A percentile compares a stretch with the other conserved stretches of the same genome.
phyloP scores from a whole-genome alignment of 2,888 invertebrate genomes.

The Meghimatium bilineatum region DNA sequence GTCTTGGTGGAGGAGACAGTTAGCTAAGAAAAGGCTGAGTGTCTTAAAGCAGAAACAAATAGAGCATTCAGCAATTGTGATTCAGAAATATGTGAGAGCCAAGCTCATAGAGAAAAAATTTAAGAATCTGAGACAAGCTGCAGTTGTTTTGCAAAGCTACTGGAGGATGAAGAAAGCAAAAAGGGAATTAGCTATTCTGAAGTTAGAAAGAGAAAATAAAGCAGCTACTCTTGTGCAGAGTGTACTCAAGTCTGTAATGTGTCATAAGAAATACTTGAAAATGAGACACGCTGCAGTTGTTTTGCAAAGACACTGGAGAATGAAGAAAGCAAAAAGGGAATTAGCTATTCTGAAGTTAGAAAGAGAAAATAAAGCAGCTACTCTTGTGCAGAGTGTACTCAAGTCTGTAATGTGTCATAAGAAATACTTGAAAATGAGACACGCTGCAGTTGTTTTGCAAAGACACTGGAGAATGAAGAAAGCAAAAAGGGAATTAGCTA shows the following conservation, averaged over 20 bases:
- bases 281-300: conserved; percentile 25
- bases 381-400: conserved; percentile 44
- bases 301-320: conserved; percentile 22
- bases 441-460: conserved; percentile 42
- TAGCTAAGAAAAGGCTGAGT: not conserved
- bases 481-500: not conserved
- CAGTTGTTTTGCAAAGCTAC: conserved; percentile 15
- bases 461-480: conserved; percentile 28
- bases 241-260: no score
- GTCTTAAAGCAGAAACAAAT: conserved; percentile 4
- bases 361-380: conserved; percentile 16
- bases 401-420: no score
- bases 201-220: not conserved
- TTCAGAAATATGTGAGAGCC: conserved; percentile 42
- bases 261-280: no score
- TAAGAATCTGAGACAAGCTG: no score
- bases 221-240: conserved; percentile 39
- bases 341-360: not conserved
- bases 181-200: not conserved
- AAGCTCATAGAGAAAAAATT: no score
- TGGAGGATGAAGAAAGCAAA: not conserved
- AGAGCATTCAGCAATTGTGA: conserved; percentile 26
- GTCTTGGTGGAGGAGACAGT: conserved; percentile 31
- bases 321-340: no score
- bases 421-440: conserved; percentile 20